Evolutionary conservation across 2,797 vertebrate species (phyloP).

Genomic region (Florisuga fusca): DNA sequence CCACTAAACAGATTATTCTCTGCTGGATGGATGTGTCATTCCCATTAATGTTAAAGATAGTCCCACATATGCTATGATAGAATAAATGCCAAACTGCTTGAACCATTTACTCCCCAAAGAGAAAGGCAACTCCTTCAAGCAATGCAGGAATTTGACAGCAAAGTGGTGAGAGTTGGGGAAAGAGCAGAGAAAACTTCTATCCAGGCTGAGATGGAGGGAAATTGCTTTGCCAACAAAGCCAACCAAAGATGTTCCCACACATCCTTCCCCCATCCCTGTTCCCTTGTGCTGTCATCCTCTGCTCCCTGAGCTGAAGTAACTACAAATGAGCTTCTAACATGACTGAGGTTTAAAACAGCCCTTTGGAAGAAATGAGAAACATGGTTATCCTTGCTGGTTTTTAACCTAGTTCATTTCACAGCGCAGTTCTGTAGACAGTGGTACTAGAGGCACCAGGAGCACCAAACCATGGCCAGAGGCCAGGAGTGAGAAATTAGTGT

Average conservation of each 20-base stretch:
- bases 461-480: background rate
- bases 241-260: background rate
- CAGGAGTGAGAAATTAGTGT: background rate
- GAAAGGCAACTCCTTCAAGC: slow-evolving; percentile 16
- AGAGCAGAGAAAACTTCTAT: background rate
- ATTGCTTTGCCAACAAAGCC: background rate
- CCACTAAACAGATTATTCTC: slow-evolving; percentile 12
- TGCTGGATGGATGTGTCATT: background rate
- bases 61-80: background rate
- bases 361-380: background rate
- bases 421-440: background rate
- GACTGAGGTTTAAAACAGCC: background rate
- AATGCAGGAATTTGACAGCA: background rate
- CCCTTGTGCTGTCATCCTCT: background rate
- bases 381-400: accelerated
- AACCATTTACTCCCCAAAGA: background rate
- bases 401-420: background rate
- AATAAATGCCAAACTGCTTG: background rate
- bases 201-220: background rate
- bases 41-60: slow-evolving; percentile 11
- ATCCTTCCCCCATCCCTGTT: background rate
- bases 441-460: background rate
- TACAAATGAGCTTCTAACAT: background rate
- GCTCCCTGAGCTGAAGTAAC: background rate
- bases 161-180: background rate